phyloP scores from a whole-genome alignment of 2,888 invertebrate species.

The Brachynemurus nebulosus region DNA sequence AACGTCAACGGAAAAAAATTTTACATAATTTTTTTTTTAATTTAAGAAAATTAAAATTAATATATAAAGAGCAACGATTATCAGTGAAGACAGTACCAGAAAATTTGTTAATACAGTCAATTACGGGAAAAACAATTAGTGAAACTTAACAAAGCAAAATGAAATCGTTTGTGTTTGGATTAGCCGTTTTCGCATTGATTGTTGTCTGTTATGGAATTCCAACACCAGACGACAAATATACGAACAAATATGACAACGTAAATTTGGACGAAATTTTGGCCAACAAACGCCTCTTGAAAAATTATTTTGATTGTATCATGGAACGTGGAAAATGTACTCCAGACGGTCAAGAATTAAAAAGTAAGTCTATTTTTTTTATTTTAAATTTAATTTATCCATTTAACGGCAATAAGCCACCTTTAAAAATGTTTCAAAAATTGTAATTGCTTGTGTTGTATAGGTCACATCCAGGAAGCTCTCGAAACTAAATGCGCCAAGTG shows the following conservation, averaged over 20 bases:
- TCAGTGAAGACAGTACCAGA: too few relatives aligned
- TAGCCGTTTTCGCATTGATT: not conserved
- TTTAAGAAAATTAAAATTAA: too few relatives aligned
- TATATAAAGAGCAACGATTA: too few relatives aligned
- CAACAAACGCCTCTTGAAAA: slow-evolving; percentile 44
- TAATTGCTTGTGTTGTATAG: not conserved
- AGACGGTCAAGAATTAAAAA: slow-evolving; percentile 50
- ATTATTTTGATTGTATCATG: slow-evolving; percentile 47
- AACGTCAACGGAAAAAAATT: too few relatives aligned
- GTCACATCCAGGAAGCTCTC: too few relatives aligned
- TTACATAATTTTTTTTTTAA: too few relatives aligned
- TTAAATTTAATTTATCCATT: not conserved
- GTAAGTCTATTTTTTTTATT: slow-evolving; percentile 31
- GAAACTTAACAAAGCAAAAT: not conserved
- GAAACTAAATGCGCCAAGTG: too few relatives aligned
- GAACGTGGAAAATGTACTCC: slow-evolving; percentile 46
- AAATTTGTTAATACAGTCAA: too few relatives aligned
- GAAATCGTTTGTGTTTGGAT: not conserved
- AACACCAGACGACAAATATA: slow-evolving; percentile 30
- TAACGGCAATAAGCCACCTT: not conserved
- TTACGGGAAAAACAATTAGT: too few relatives aligned
- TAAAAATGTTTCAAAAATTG: not conserved
- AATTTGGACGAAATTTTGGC: slow-evolving; percentile 45
- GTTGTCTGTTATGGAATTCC: slow-evolving; percentile 10
- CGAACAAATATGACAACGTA: slow-evolving; percentile 49